Percentiles rank a stretch among this genome's conserved stretches.
Conservation (phyloP, 1,140 invertebrate species). For the Drosophila insularis region DNA sequence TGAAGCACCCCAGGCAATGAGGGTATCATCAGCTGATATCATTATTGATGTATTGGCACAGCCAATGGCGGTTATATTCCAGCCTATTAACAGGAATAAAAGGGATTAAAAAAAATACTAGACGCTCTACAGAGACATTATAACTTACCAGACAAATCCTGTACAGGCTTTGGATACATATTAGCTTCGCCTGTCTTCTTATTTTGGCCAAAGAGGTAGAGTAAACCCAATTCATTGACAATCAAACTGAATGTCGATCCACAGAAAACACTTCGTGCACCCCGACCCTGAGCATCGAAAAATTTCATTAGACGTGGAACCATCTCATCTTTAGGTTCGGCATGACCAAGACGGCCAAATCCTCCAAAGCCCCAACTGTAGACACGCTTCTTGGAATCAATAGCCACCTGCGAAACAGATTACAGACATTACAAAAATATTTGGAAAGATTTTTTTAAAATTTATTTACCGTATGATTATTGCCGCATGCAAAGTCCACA, state of each 20-base stretch:
- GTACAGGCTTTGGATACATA: conserved; percentile 98
- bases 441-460: too few species aligned
- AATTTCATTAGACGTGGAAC: conserved; percentile 95
- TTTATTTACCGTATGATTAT: conserved; percentile 91
- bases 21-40: conserved; percentile 93
- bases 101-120: background rate
- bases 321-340: conserved; percentile 94
- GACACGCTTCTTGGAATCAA: conserved; percentile 93
- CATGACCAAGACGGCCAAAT: conserved; percentile 95
- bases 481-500: conserved; percentile 94
- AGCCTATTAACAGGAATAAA: conserved; percentile 83
- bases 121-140: too few species aligned
- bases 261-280: conserved; percentile 90
- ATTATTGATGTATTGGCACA: conserved; percentile 92
- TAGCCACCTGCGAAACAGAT: conserved; percentile 86
- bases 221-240: conserved; percentile 89
- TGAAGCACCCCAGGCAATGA: conserved; percentile 95
- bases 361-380: conserved; percentile 98
- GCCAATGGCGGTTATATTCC: conserved; percentile 93
- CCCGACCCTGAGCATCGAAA: conserved; percentile 92
- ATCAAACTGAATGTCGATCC: conserved; percentile 94
- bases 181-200: conserved; percentile 96
- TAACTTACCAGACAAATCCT: conserved; percentile 89
- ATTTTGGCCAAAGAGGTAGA: conserved; percentile 95
- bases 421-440: background rate